Evolutionary conservation across 1,140 invertebrate species (phyloP), one percentile per base, ranked within the genome.

Genomic region (Saccostrea glomerata): DNA sequence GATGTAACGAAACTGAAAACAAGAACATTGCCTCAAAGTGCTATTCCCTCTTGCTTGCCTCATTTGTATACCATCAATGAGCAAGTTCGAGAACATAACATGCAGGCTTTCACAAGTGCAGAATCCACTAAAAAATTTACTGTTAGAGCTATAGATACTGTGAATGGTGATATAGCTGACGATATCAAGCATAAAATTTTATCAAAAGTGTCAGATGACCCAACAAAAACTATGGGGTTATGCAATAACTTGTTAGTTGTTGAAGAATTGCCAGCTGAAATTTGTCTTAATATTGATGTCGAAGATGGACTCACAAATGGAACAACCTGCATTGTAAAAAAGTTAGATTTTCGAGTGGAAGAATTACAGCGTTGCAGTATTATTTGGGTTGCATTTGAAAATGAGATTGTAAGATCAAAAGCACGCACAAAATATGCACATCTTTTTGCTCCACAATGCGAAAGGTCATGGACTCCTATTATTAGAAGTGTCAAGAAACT

Each of bases 1-100:
- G 84, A 88, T 40, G 23, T 88, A 9, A 5, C 55, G 4, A 55
- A 23, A 56, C 40, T 83, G 55, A 83, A 15, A 84, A 25, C 82
- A 20, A 40, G 9, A 3, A 17, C 40, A 66, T 15, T 5, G 23
- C 40, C 63, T 20, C 36, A 54, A 5, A 25, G 82, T 77, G 23
- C 54, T 17, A 83, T 82, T 58, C 77, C 55, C 82, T 86, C 82
- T 40, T 60, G 20, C 13, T 58, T 47, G 70, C 58, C 85, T 17
- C 87, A 91, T 58, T 63, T 91, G 30, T 90, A 85, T 66, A 83
- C 36, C n/a, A 40, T 83, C 3, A 91, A 91, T 63, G 60, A 23
- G 54, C 20, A 77, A n/a, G 89, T 91, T 56, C 84, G 89, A 82
- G 56, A 86, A 12, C 63, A 88, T 73, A 91, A 87, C 58, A 63